These are phyloP conservation scores for Orchesella cincta DNA, from an alignment of 1,140 invertebrate genomes.

Conservation along the genomic window DNA sequence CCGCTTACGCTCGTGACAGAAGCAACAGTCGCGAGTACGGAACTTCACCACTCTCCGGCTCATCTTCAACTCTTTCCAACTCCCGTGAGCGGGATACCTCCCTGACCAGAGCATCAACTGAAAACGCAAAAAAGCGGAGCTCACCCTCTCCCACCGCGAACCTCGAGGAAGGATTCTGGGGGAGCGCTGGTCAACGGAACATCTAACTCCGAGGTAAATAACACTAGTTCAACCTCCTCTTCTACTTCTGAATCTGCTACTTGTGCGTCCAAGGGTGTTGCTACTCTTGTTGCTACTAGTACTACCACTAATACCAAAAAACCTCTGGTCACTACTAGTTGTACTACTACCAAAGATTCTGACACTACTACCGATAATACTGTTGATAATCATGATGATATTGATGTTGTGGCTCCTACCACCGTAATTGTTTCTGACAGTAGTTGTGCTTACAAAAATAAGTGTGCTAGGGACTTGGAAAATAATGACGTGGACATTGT, in stretches of 20 bases:
- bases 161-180: neutral
- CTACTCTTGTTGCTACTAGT: constrained; percentile 22
- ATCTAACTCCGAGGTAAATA: constrained; percentile 43
- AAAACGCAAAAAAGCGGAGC: neutral
- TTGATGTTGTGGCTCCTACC: constrained; percentile 34
- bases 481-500: constrained; percentile 42
- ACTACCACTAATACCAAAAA: constrained; percentile 35
- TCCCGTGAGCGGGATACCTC: neutral
- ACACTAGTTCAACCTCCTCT: constrained; percentile 26
- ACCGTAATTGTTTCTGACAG: constrained; percentile 36
- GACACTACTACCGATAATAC: constrained; percentile 16
- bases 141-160: neutral
- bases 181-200: constrained; percentile 30
- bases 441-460: constrained; percentile 25
- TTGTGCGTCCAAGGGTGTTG: constrained; percentile 41
- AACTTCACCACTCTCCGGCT: constrained; percentile 23
- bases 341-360: constrained; percentile 19
- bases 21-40: constrained; percentile 46
- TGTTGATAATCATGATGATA: neutral
- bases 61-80: constrained; percentile 24
- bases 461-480: constrained; percentile 42
- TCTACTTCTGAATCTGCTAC: constrained; percentile 43
- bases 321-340: constrained; percentile 8
- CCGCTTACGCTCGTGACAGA: constrained; percentile 40
- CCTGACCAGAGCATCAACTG: constrained; percentile 37